Conservation (phyloP, 2,888 invertebrate species). For the Drosophila melanosoma region DNA sequence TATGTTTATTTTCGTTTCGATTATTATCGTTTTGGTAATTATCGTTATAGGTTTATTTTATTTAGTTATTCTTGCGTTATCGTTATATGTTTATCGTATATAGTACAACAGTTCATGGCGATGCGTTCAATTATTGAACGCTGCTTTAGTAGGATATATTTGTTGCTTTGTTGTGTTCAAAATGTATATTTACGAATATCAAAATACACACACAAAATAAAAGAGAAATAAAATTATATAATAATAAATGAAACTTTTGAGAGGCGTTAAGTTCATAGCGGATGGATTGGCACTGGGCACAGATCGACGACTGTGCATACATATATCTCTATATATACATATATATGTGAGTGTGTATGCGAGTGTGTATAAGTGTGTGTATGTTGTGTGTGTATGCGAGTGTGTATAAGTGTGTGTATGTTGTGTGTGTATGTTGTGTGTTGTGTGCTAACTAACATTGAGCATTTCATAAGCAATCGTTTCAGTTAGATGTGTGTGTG, state of each 20-base stretch:
- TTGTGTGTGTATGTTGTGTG: slow-evolving; percentile 8
- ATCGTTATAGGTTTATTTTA: slow-evolving; percentile 45
- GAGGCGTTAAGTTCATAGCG: slow-evolving; percentile 46
- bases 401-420: neutral
- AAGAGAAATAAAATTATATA: slow-evolving; percentile 28
- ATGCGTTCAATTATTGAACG: slow-evolving; percentile 57
- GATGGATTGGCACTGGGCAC: slow-evolving; percentile 67
- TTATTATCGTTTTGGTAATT: slow-evolving; percentile 61
- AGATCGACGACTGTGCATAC: slow-evolving; percentile 33
- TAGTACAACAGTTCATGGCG: slow-evolving; percentile 73
- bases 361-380: slow-evolving; percentile 2
- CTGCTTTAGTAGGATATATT: slow-evolving; percentile 57
- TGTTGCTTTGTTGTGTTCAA: slow-evolving; percentile 42
- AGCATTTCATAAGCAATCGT: slow-evolving; percentile 66
- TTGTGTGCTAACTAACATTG: slow-evolving; percentile 60
- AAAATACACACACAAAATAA: slow-evolving; percentile 26
- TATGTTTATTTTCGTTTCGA: slow-evolving; percentile 68
- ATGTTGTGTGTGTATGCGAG: slow-evolving; percentile 18
- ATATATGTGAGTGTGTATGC: slow-evolving; percentile 12
- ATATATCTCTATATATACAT: neutral
- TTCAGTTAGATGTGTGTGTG: slow-evolving; percentile 37
- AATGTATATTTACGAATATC: slow-evolving; percentile 38
- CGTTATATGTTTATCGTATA: slow-evolving; percentile 48
- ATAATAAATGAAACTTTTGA: slow-evolving; percentile 33
- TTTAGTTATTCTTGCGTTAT: slow-evolving; percentile 21